A percentile compares a stretch with the other conserved stretches of the same genome.
These are phyloP conservation scores for Calosoma granatense DNA, from an alignment of 1,140 invertebrate species.

Conservation along the genomic window DNA sequence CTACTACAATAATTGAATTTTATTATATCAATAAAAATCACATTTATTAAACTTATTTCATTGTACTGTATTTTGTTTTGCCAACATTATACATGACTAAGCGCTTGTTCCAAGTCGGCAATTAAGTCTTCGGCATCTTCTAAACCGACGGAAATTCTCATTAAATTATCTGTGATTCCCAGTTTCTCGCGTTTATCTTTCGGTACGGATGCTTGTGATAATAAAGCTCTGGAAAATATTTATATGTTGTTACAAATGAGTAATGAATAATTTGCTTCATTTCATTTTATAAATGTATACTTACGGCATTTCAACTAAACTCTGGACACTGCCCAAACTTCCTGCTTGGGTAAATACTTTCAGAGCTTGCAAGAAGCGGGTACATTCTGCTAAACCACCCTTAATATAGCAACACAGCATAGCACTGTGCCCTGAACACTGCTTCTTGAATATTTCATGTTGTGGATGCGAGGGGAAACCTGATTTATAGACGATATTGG, in stretches of 20 bases:
- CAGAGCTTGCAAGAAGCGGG: conserved; percentile 53
- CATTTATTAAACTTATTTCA: too few species aligned
- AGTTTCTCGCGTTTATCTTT: conserved; percentile 56
- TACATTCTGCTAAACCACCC: conserved; percentile 60
- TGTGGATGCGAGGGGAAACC: conserved; percentile 81
- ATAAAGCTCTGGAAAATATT: conserved; percentile 42
- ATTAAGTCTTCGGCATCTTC: conserved; percentile 83
- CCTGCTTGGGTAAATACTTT: conserved; percentile 62
- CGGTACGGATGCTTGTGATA: conserved; percentile 77
- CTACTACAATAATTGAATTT: too few species aligned
- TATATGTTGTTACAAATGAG: background rate
- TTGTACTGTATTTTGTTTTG: too few species aligned
- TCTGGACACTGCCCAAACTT: conserved; percentile 70
- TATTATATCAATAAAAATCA: too few species aligned
- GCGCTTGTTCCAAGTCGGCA: conserved; percentile 76
- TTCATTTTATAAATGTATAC: too few species aligned
- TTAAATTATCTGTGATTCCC: conserved; percentile 78
- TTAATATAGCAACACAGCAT: conserved; percentile 81
- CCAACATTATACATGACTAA: too few species aligned
- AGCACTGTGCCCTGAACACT: conserved; percentile 81
- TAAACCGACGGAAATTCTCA: conserved; percentile 86
- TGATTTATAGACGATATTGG: conserved; percentile 35
- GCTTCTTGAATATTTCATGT: conserved; percentile 64
- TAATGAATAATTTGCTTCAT: conserved; percentile 10
- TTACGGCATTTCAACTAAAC: conserved; percentile 72